Evolutionary conservation across 1,140 invertebrate genomes (phyloP).

Genomic region (Brachionus manjavacas): DNA sequence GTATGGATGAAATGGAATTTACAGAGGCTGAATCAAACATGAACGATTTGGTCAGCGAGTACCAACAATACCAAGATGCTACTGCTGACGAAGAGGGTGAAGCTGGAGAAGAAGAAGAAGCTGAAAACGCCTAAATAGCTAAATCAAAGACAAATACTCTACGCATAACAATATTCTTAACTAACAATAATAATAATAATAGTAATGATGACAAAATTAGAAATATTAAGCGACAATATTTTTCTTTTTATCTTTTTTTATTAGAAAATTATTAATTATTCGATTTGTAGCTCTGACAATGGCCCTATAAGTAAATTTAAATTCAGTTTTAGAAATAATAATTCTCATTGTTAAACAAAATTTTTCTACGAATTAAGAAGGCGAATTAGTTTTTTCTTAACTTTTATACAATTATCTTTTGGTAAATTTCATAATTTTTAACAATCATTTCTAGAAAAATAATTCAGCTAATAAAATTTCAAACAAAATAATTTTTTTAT

Average conservation of each 20-base stretch:
- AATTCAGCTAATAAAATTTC: neutral
- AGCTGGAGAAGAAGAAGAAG: conserved; percentile 40
- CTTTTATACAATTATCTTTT: neutral
- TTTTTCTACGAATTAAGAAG: neutral
- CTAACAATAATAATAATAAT: neutral
- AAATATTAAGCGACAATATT: neutral
- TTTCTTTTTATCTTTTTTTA: neutral
- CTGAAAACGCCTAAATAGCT: conserved; percentile 8
- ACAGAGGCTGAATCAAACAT: conserved; percentile 67
- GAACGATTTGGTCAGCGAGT: conserved; percentile 77
- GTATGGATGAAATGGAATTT: conserved; percentile 65
- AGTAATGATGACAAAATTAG: neutral
- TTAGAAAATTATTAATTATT: neutral
- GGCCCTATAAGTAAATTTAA: neutral
- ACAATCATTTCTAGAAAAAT: neutral
- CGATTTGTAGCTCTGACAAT: neutral
- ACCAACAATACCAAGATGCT: conserved; percentile 72
- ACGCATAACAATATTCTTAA: neutral
- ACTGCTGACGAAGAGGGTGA: conserved; percentile 43
- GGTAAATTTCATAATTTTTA: neutral
- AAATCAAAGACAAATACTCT: neutral
- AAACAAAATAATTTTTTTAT: neutral
- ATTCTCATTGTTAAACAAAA: neutral
- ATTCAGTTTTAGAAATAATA: neutral
- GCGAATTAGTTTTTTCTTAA: neutral